These are phyloP conservation scores for Cariama cristata DNA, from an alignment of 2,113 vertebrate genomes.

Conservation along the genomic window DNA sequence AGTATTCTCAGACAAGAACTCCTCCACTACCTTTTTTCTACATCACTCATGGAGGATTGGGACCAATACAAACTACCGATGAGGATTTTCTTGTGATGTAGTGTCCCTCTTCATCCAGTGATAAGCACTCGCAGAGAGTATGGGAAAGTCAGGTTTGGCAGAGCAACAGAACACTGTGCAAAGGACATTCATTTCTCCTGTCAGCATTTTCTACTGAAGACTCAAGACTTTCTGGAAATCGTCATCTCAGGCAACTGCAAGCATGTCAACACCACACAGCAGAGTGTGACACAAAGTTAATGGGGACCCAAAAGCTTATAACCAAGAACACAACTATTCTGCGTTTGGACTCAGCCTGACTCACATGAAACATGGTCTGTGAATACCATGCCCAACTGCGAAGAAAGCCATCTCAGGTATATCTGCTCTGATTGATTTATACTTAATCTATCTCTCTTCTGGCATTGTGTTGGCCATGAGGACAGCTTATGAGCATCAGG, in stretches of 20 bases:
- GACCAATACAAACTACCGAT: neutral
- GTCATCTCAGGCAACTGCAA: neutral
- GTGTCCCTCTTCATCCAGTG: neutral
- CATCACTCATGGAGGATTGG: rapidly evolving
- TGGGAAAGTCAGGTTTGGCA: neutral
- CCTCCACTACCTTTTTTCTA: neutral
- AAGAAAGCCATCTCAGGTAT: neutral
- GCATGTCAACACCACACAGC: neutral
- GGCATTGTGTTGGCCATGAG: neutral
- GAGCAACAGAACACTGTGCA: neutral
- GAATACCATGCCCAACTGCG: neutral
- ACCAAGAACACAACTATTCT: neutral
- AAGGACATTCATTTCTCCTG: neutral
- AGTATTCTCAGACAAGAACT: neutral
- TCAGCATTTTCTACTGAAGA: neutral
- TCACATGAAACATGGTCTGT: neutral
- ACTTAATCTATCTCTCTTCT: neutral
- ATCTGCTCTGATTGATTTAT: neutral
- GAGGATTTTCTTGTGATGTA: neutral
- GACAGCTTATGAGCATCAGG: neutral
- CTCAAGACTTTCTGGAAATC: neutral
- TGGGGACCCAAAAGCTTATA: neutral
- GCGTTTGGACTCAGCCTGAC: neutral
- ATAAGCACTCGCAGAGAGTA: neutral
- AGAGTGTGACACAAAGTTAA: neutral